Conservation (phyloP, 2,888 invertebrate species). For the Mactromeris polynyma region DNA sequence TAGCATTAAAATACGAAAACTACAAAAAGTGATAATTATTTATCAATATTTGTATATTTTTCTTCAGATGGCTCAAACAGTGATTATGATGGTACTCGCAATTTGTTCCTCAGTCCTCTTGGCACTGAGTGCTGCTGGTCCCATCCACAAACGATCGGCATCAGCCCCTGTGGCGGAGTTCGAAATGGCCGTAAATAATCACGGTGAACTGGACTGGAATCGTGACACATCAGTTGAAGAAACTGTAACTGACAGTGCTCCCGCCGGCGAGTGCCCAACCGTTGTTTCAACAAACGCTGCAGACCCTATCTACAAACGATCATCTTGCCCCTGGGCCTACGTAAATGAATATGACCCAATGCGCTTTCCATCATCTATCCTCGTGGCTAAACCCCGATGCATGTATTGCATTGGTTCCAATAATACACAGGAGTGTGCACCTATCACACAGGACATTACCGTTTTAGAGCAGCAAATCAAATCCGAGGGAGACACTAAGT, state of each 20-base stretch:
- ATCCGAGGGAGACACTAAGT: neutral
- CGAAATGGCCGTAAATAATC: neutral
- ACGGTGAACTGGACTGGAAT: neutral
- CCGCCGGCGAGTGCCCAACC: constrained; percentile 21
- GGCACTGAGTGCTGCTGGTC: neutral
- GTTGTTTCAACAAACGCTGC: constrained; percentile 14
- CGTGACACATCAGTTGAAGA: neutral
- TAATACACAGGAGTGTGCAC: neutral
- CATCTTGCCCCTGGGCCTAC: constrained; percentile 68
- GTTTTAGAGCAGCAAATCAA: constrained; percentile 12
- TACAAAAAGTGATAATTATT: neutral
- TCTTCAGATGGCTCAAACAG: constrained; percentile 1
- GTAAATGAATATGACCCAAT: constrained; percentile 30
- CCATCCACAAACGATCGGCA: constrained; percentile 22
- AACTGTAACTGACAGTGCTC: neutral
- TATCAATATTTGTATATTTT: neutral
- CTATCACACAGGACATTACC: constrained; percentile 23
- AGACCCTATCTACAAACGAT: constrained; percentile 43
- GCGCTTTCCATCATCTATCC: constrained; percentile 46
- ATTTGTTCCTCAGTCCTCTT: neutral
- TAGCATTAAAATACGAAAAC: neutral
- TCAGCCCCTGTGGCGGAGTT: neutral
- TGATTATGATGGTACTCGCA: neutral
- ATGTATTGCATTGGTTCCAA: constrained; percentile 20
- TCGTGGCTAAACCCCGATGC: constrained; percentile 45